Evolutionary conservation across 2,888 invertebrate genomes (phyloP), one percentile per base, ranked within the genome.

Genomic region (Polydrusus tereticollis): DNA sequence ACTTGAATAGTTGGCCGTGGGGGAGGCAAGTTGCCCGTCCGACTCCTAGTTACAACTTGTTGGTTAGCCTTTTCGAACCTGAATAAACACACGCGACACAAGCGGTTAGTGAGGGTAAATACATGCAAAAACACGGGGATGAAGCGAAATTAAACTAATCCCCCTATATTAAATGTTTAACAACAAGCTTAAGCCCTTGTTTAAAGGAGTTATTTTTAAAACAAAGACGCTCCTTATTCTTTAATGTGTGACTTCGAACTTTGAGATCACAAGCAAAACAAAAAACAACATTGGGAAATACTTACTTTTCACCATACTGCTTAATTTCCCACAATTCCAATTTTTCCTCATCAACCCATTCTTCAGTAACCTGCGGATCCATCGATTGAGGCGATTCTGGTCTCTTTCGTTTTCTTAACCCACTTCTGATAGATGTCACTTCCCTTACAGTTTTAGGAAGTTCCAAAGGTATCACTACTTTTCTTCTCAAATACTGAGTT

Each of bases 311-410:
- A 20, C 95, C 95, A 83, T 96, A 97, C 80, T 94, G 93, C 80
- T 95, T 95, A 72, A 98, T 97, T 86, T 98, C 98, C 98, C 98
- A 98, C 41, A 99, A 86, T 82, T 98, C 98, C 50, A 99, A 86
- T 83, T 95, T 94, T 77, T 97, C 97, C 85, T 99, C 98, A 78
- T 97, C 96, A 0, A 97, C 94, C 98, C 98, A 98, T 81, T 95
- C 94, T 85, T 98, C 98, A 0, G 93, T 91, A 10, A 98, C 95
- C 87, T 96, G 95, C 0, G 98, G 98, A 83, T 97, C 97, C 6
- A 95, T 96, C 81, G 94, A 95, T 83, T 96, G 95, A 0, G 97
- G 97, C 3, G 96, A 94, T 86, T 98, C 98, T 0, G 96, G 95
- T 55, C 97, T 89, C 83, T 97, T 96, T 66, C 98, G 88, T 85